phyloP scores from a whole-genome alignment of 1,140 invertebrate genomes.

The Lordiphosa stackelbergi region DNA sequence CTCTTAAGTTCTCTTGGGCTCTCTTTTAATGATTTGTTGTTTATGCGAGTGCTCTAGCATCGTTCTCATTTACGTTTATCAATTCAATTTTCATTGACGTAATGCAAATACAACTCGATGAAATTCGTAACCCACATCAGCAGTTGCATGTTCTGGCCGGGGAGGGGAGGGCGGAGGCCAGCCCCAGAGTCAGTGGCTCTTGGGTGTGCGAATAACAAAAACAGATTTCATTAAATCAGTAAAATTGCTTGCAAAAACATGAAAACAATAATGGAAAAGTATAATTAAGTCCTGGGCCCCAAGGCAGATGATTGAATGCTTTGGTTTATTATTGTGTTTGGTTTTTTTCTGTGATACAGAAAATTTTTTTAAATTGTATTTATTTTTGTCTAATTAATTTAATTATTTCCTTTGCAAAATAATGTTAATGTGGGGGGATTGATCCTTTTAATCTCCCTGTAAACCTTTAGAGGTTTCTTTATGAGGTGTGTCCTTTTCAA shows the following conservation, averaged over 20 bases:
- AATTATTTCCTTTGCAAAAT: too few relatives aligned
- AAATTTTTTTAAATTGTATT: too few relatives aligned
- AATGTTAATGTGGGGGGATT: too few relatives aligned
- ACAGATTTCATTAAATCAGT: slow-evolving; percentile 29
- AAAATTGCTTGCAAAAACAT: slow-evolving; percentile 15
- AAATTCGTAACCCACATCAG: slow-evolving; percentile 36
- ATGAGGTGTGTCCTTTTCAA: too few relatives aligned
- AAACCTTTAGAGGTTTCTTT: too few relatives aligned
- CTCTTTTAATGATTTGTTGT: slow-evolving; percentile 5
- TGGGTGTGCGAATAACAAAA: slow-evolving; percentile 32
- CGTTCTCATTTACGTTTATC: slow-evolving; percentile 30
- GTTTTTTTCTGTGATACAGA: too few relatives aligned
- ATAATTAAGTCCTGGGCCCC: slow-evolving; percentile 12
- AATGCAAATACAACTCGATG: slow-evolving; percentile 53
- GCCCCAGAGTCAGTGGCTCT: slow-evolving; percentile 1
- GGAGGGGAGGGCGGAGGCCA: neutral
- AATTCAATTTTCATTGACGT: slow-evolving; percentile 56
- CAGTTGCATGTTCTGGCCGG: slow-evolving; percentile 10
- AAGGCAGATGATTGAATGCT: slow-evolving; percentile 13
- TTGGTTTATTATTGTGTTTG: too few relatives aligned
- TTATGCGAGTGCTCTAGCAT: slow-evolving; percentile 4
- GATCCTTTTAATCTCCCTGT: too few relatives aligned
- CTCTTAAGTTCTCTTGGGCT: neutral
- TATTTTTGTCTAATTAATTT: too few relatives aligned
- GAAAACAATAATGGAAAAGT: slow-evolving; percentile 21